phyloP scores from a whole-genome alignment of 2,888 invertebrate species.

The Augiades crinisus region DNA sequence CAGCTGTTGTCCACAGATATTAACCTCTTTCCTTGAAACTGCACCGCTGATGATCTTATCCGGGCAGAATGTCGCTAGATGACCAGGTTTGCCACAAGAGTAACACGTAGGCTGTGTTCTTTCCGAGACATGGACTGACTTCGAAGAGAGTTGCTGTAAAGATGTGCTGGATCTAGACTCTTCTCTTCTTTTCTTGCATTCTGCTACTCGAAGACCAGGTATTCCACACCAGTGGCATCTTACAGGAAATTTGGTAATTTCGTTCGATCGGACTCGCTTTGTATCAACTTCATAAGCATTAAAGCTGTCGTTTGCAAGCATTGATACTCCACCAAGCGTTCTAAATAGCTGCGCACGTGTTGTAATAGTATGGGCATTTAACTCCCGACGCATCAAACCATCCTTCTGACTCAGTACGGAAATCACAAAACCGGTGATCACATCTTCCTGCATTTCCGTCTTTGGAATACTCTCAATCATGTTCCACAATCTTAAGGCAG shows the following conservation, averaged over 20 bases:
- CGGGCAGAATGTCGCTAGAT: conserved; percentile 24
- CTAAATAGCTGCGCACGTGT: conserved; percentile 33
- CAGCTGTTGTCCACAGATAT: too few species aligned
- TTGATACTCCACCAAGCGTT: conserved; percentile 24
- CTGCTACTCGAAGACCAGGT: conserved; percentile 26
- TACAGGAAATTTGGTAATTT: conserved; percentile 23
- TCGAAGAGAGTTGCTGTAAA: neutral
- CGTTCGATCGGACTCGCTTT: conserved; percentile 1
- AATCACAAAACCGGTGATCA: conserved; percentile 28
- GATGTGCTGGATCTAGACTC: neutral
- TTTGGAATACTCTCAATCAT: conserved; percentile 27
- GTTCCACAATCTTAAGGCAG: conserved; percentile 28
- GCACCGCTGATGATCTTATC: neutral
- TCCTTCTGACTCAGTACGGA: conserved; percentile 30
- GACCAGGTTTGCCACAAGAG: conserved; percentile 26
- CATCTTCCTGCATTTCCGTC: conserved; percentile 27
- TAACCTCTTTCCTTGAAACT: too few species aligned
- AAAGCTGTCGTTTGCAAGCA: conserved; percentile 23
- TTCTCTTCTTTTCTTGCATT: conserved; percentile 25
- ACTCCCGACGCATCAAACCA: conserved; percentile 29
- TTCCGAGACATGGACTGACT: neutral
- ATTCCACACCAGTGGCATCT: conserved; percentile 30
- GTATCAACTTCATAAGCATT: conserved; percentile 6
- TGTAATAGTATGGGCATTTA: conserved; percentile 25
- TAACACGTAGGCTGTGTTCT: conserved; percentile 18